phyloP scores from a whole-genome alignment of 1,140 invertebrate genomes.

The Sinella curviseta region DNA sequence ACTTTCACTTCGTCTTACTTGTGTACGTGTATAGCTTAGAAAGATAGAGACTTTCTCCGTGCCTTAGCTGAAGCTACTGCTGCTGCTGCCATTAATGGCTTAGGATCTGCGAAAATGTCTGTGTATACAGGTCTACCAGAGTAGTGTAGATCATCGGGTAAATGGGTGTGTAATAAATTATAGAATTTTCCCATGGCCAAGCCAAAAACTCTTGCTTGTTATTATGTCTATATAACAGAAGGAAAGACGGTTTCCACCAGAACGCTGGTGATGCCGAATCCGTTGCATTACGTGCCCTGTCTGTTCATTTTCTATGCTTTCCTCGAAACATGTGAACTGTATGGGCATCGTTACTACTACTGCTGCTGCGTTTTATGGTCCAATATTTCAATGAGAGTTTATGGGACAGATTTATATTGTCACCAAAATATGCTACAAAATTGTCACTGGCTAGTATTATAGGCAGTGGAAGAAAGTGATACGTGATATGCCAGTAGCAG shows the following conservation, averaged over 20 bases:
- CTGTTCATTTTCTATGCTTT: background rate
- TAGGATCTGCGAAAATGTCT: no score
- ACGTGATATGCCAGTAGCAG: no score
- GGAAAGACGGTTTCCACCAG: no score
- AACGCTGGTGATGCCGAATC: no score
- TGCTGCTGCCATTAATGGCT: no score
- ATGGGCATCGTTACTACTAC: background rate
- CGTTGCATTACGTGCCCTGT: background rate
- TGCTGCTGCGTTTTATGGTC: background rate
- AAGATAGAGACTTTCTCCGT: no score
- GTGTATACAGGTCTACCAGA: no score
- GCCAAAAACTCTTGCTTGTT: background rate
- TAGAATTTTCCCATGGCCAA: conserved; percentile 17
- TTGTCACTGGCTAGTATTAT: background rate
- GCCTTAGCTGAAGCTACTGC: no score
- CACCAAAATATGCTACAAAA: conserved; percentile 15
- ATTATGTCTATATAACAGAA: no score
- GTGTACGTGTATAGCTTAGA: no score
- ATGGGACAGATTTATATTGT: conserved; percentile 13
- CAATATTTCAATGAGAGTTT: conserved; percentile 16
- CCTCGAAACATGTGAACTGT: background rate
- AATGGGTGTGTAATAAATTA: conserved; percentile 12
- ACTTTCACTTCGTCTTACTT: no score
- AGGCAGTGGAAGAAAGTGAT: no score
- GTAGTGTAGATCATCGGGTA: background rate